Base-by-base conservation (phyloP, 2,113 vertebrate genomes). In the Ramphastos sulfuratus region DNA sequence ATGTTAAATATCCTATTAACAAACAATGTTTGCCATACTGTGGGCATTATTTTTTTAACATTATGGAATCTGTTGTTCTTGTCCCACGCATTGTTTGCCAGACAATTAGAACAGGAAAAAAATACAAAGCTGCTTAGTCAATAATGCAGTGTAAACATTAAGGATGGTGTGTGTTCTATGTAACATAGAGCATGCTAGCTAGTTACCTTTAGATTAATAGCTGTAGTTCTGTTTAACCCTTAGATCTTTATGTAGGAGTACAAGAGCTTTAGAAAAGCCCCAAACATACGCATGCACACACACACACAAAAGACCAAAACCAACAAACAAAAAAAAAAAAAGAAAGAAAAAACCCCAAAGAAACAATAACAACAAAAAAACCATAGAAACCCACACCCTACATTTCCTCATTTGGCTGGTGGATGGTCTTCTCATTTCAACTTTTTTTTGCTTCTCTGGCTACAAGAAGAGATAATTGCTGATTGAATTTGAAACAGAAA, bases 1-100 rank as follows among this genome's bases (percentile, higher is more conserved):
- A 85, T 94, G 12, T 54, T 91, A 66, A 59, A 44, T 82, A 91
- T 93, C 87, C 72, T 94, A 85, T 90, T 91, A 93, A 81, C 79
- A 95, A 85, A 63, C 74, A 75, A 39, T 39, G 75, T 87, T 96
- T 95, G 64, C 85, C 55, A 82, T 87, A 70, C 46, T 90, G 81
- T 94, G 72, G 85, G 52, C 73, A 91, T 73, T 37, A 65, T 92
- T 83, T 95, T 90, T 78, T 85, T 58, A 86, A 71, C 33, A 10
- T 84, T 24, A 76, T 71, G 50, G 56, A 73, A 71, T 94, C n/a
- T 72, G 28, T 73, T 55, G 39, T 85, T 87, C 92, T 93, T 35
- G 61, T 78, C n/a, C 15, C 89, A 50, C 71, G 73, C 52, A 15
- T 66, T 87, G 31, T 37, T 93, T 93, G 31, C 13, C 12, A 59